A percentile compares a stretch with the other conserved stretches of the same genome.
Conservation (phyloP, 2,888 invertebrate genomes). For the Aphrophora alni region DNA sequence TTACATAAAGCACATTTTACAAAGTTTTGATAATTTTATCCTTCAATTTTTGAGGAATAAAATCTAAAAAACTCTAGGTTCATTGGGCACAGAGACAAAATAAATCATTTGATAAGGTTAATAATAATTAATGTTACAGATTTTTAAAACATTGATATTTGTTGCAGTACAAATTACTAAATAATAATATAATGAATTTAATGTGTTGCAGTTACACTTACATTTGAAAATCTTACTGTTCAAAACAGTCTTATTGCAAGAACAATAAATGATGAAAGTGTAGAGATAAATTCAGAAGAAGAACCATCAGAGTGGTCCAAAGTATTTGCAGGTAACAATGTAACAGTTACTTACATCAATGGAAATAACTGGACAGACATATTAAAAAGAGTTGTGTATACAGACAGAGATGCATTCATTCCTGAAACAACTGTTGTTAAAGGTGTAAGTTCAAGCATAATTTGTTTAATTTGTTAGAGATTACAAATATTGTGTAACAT, state of each 20-base stretch:
- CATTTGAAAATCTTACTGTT: background rate
- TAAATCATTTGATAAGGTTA: no score
- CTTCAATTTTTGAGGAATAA: no score
- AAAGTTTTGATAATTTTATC: no score
- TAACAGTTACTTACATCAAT: constrained; percentile 14
- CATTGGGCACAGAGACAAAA: no score
- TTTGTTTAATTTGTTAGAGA: no score
- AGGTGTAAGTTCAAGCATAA: constrained; percentile 25
- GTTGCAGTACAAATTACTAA: no score
- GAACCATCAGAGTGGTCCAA: background rate
- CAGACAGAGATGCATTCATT: background rate
- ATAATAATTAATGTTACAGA: no score
- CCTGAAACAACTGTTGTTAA: constrained; percentile 14
- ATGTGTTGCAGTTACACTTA: background rate
- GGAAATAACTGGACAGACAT: constrained; percentile 12
- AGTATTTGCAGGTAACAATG: background rate
- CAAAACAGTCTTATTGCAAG: background rate
- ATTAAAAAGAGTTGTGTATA: constrained; percentile 16
- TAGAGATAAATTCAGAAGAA: background rate
- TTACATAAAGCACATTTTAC: no score
- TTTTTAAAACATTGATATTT: no score
- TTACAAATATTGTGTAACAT: no score
- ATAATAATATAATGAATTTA: no score
- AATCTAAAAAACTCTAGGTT: no score
- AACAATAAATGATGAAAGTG: background rate